phyloP scores from a whole-genome alignment of 2,888 invertebrate genomes.

The Eupeodes latifasciatus region DNA sequence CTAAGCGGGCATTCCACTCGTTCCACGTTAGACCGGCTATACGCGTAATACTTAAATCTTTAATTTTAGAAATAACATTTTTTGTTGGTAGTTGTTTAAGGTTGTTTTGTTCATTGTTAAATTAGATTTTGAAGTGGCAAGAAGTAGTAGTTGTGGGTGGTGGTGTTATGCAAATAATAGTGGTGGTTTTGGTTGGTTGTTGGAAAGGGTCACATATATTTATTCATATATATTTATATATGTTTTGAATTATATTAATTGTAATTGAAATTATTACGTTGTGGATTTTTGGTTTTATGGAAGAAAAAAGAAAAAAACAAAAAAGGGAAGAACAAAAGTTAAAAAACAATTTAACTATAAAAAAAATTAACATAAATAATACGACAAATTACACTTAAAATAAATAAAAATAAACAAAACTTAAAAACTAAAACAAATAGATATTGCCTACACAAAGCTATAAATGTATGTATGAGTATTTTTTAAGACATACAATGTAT shows the following conservation, averaged over 20 bases:
- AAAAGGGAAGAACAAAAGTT: slow-evolving; percentile 79
- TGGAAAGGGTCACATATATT: slow-evolving; percentile 53
- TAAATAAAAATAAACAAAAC: slow-evolving; percentile 70
- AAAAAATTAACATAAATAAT: slow-evolving; percentile 76
- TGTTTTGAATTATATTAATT: slow-evolving; percentile 64
- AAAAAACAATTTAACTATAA: slow-evolving; percentile 80
- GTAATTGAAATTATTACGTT: slow-evolving; percentile 60
- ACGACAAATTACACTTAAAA: slow-evolving; percentile 68
- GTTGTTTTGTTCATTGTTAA: slow-evolving; percentile 43
- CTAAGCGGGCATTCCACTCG: slow-evolving; percentile 90
- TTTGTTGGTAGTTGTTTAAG: neutral
- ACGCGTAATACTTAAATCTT: slow-evolving; percentile 90
- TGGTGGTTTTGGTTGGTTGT: slow-evolving; percentile 49
- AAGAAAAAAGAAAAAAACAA: slow-evolving; percentile 79
- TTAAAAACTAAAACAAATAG: slow-evolving; percentile 64
- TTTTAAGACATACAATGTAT: neutral
- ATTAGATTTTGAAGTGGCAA: slow-evolving; percentile 69
- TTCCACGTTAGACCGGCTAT: slow-evolving; percentile 89
- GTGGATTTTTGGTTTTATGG: slow-evolving; percentile 71
- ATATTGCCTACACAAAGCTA: slow-evolving; percentile 63
- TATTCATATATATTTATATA: slow-evolving; percentile 38
- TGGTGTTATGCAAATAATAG: slow-evolving; percentile 65
- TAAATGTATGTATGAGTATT: slow-evolving; percentile 13
- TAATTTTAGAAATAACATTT: slow-evolving; percentile 31
- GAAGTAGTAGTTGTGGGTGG: slow-evolving; percentile 61